Evolutionary conservation across 2,888 invertebrate species (phyloP), one percentile per base, ranked within the genome.

Genomic region (Tortricodes alternella): DNA sequence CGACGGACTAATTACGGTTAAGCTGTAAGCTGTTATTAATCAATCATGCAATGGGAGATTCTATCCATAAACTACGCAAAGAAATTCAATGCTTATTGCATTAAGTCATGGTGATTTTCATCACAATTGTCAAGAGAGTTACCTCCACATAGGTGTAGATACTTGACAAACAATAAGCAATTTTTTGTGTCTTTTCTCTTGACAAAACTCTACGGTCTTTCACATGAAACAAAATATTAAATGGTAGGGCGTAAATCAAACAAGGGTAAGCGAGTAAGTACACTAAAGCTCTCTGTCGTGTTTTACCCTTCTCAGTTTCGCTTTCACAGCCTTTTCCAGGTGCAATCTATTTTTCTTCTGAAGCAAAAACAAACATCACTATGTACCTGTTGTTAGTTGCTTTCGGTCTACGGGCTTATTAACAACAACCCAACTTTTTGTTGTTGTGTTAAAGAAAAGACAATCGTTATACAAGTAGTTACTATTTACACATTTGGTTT

Each of bases 341-440:
- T 89, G 88, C 85, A 89, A 88, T 89, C 89, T 90, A 89, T 89
- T 90, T 89, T 90, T 90, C 74, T 90, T 90, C 90, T 90, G 90
- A 85, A 89, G 89, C 87, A 89, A 89, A 88, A 89, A 89, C 80
- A 88, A 85, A 84, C 74, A 80, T 72, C 68, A 80, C 71, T 68
- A 66, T 77, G 74, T 75, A 76, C 64, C 70, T 37, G 50, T 56
- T 73, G 66, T 55, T 67, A 68, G 72, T 76, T 73, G 76, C 68
- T 63, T 19, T 18, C 9, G 15, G 8, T 29, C 16, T 39, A 11
- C 34, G 29, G 44, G 46, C 11, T 19, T 29, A 16, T n/a, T n/a
- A n/a, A n/a, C n/a, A 8, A 18, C 2, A 27, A 34, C 4, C 19
- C 44, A 44, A 21, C 18, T 24, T 3, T 16, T 27, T n/a, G 15